phyloP scores from a whole-genome alignment of 92 coral and sea anemone species.

The Actinernus sp. region DNA sequence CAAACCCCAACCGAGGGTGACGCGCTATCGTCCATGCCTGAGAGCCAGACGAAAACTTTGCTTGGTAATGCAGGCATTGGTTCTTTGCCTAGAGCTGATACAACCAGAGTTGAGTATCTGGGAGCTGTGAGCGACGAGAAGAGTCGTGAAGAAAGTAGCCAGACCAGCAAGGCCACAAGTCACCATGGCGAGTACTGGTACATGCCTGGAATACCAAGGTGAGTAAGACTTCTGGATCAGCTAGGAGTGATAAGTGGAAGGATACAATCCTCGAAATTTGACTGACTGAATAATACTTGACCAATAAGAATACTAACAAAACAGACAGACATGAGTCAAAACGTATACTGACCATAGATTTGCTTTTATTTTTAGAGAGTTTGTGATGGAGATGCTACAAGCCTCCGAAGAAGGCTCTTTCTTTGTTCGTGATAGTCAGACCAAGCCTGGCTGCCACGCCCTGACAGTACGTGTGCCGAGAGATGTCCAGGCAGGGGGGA shows the following conservation, averaged over 20 bases:
- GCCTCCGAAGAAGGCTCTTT: constrained; percentile 91
- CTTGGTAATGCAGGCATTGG: not conserved
- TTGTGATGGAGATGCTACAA: constrained; percentile 86
- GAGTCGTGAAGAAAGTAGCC: constrained; percentile 3
- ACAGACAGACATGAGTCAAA: not conserved
- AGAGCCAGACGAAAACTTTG: not conserved
- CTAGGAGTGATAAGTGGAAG: too few species aligned
- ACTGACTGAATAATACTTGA: too few species aligned
- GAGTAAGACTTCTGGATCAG: too few species aligned
- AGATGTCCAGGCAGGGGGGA: constrained; percentile 76
- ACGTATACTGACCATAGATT: too few species aligned
- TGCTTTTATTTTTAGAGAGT: constrained; percentile 66
- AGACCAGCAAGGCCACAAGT: constrained; percentile 47
- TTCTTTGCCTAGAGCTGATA: too few species aligned
- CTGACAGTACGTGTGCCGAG: constrained; percentile 86
- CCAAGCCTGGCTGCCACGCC: constrained; percentile 90
- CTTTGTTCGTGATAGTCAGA: constrained; percentile 98
- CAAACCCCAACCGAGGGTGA: not conserved
- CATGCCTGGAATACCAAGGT: constrained; percentile 94
- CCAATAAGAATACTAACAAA: too few species aligned
- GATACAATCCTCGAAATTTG: too few species aligned
- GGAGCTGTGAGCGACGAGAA: constrained; percentile 1
- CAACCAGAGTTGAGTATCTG: not conserved
- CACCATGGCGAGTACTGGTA: constrained; percentile 95
- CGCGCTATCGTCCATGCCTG: not conserved